Evolutionary conservation across 2,888 invertebrate species (phyloP).

Genomic region (Drosophila parthenogenetica): DNA sequence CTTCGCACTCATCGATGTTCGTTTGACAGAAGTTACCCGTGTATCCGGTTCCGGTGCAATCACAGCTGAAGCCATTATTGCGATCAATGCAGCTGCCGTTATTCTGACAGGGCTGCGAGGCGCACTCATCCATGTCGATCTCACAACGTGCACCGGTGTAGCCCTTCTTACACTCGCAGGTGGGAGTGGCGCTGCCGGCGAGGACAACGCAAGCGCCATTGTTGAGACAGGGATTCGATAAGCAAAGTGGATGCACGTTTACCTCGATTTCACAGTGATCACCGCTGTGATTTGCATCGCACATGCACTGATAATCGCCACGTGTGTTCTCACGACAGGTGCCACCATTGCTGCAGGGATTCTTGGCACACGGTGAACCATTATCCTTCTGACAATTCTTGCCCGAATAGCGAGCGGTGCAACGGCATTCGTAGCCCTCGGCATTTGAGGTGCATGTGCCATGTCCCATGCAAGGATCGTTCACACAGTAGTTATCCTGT

Average conservation of each 20-base stretch:
- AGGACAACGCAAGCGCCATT: conserved; percentile 91
- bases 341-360: conserved; percentile 91
- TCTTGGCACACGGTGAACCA: conserved; percentile 90
- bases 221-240: conserved; percentile 91
- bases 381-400: conserved; percentile 94
- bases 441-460: conserved; percentile 91
- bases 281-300: conserved; percentile 89
- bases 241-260: conserved; percentile 89
- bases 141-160: conserved; percentile 86
- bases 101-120: conserved; percentile 89
- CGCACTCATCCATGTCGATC: conserved; percentile 91
- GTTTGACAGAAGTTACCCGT: conserved; percentile 90
- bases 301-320: conserved; percentile 90
- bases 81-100: conserved; percentile 91
- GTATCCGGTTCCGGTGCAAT: conserved; percentile 91
- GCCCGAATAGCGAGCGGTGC: conserved; percentile 93
- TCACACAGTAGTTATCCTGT: conserved; percentile 90
- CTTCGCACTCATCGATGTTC: conserved; percentile 93
- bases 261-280: conserved; percentile 90
- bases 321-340: conserved; percentile 89
- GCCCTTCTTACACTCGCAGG: conserved; percentile 88
- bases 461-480: conserved; percentile 93
- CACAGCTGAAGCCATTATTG: conserved; percentile 91
- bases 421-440: conserved; percentile 93
- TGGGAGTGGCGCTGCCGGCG: conserved; percentile 86